Base-by-base conservation (phyloP, 2,113 vertebrate genomes). In the Aplodontia rufa region DNA sequence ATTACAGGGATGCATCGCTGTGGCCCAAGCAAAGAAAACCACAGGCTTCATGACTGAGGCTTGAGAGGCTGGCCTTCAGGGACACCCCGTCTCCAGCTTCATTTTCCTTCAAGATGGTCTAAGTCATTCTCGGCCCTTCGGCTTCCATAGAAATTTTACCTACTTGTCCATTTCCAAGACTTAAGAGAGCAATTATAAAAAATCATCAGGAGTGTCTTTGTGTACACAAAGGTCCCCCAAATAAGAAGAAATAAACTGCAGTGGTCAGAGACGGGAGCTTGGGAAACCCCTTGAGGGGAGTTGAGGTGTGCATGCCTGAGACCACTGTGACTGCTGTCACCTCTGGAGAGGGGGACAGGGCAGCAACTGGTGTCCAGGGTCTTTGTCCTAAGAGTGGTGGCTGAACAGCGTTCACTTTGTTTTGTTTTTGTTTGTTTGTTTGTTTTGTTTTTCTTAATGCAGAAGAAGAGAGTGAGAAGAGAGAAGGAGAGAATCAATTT, bases 1-100 rank as follows among this genome's bases (percentile, higher is more conserved):
- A 3, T 20, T 2, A 5, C 14, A 9, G 11, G 81, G 19, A 13
- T 1, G 14, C 7, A 3, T 1, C 1, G 30, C 1, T 3, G 28
- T 2, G 22, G 6, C n/a, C n/a, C n/a, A n/a, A n/a, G n/a, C n/a
- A n/a, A n/a, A n/a, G n/a, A n/a, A n/a, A n/a, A n/a, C n/a, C n/a
- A n/a, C n/a, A n/a, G 30, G 60, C 30, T 30, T 11, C 0, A 1
- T 6, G 17, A 20, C 22, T 0, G 20, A 19, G 13, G 7, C 10
- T 20, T 3, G 6, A 0, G 30, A 74, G 45, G 9, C 4, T 30
- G 5, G 13, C 51, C 35, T 8, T 47, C 24, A 1, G 53, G 2
- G 51, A 24, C 28, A 9, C 1, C 5, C 22, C 2, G 22, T 7
- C 30, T 45, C 62, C 42, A 26, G 0, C 0, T 1, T 30, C 1